phyloP scores from a whole-genome alignment of 2,113 vertebrate species.

The Triplophysa rosa region DNA sequence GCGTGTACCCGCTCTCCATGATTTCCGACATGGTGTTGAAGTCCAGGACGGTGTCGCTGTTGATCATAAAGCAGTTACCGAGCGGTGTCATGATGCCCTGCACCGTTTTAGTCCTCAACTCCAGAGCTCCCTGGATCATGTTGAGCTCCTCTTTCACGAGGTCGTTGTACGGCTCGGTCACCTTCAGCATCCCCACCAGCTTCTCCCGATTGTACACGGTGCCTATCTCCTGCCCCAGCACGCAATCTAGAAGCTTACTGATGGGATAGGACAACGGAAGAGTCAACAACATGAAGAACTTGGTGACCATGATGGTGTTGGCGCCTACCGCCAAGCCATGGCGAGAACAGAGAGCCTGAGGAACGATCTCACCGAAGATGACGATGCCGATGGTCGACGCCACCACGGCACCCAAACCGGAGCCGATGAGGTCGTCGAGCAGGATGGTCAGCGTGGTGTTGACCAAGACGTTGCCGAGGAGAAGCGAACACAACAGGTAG shows the following conservation, averaged over 20 bases:
- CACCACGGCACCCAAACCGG: slow-evolving; percentile 83
- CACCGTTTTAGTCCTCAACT: slow-evolving; percentile 92
- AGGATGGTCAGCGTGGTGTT: slow-evolving; percentile 98
- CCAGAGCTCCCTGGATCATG: slow-evolving; percentile 95
- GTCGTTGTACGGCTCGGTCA: slow-evolving; percentile 93
- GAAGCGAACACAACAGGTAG: slow-evolving; percentile 91
- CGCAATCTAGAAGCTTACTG: slow-evolving; percentile 88
- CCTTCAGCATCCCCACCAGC: slow-evolving; percentile 94
- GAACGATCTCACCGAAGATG: slow-evolving; percentile 95
- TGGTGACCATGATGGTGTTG: slow-evolving; percentile 89
- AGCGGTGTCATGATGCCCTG: slow-evolving; percentile 92
- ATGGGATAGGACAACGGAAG: slow-evolving; percentile 92
- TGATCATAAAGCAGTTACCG: slow-evolving; percentile 92
- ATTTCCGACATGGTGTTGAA: slow-evolving; percentile 98
- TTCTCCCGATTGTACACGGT: slow-evolving; percentile 97
- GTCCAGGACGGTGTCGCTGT: slow-evolving; percentile 85
- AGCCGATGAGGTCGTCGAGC: slow-evolving; percentile 88
- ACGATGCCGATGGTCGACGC: slow-evolving; percentile 93
- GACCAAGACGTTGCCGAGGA: slow-evolving; percentile 93
- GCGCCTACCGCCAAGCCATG: slow-evolving; percentile 93
- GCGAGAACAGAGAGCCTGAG: slow-evolving; percentile 91
- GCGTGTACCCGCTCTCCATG: slow-evolving; percentile 95
- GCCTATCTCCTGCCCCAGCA: slow-evolving; percentile 94
- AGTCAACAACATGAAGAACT: slow-evolving; percentile 93
- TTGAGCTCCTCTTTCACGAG: slow-evolving; percentile 93